Percentiles rank a stretch among this genome's conserved stretches.
These are phyloP conservation scores for Brachynemurus nebulosus DNA, from an alignment of 2,888 invertebrate species.

Conservation along the genomic window DNA sequence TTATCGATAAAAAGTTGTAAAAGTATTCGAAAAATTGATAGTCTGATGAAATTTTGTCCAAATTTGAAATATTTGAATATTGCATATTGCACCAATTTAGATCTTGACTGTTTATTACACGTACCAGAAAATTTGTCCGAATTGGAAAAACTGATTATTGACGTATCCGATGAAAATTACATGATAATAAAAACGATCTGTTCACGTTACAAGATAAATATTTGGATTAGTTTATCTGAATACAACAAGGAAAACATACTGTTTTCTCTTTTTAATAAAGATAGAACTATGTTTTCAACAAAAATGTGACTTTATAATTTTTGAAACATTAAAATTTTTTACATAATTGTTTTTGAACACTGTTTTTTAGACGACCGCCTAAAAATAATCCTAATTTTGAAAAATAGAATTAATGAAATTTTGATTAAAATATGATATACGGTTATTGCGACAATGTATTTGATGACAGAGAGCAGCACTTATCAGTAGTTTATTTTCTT, in stretches of 20 bases:
- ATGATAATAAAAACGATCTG: neutral
- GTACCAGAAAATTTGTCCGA: neutral
- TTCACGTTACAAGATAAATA: neutral
- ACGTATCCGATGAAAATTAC: neutral
- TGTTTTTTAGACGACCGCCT: neutral
- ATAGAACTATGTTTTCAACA: too few relatives aligned
- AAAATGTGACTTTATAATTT: neutral
- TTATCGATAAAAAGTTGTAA: slow-evolving; percentile 4
- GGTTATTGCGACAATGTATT: too few relatives aligned
- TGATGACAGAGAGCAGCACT: too few relatives aligned
- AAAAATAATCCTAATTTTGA: slow-evolving; percentile 1
- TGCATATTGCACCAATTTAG: slow-evolving; percentile 5
- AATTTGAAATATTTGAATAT: slow-evolving; percentile 5
- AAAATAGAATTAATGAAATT: neutral
- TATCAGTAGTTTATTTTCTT: too few relatives aligned
- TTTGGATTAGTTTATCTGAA: slow-evolving; percentile 5
- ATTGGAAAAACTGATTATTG: slow-evolving; percentile 1
- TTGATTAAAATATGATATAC: neutral
- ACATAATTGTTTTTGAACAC: neutral
- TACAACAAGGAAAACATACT: neutral
- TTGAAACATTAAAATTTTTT: neutral
- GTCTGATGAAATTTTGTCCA: neutral
- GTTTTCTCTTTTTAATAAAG: too few relatives aligned
- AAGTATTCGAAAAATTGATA: neutral
- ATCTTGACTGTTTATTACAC: neutral